A percentile compares a stretch with the other conserved stretches of the same genome.
These are phyloP conservation scores for Esox niger DNA, from an alignment of 2,113 vertebrate species.

Conservation along the genomic window DNA sequence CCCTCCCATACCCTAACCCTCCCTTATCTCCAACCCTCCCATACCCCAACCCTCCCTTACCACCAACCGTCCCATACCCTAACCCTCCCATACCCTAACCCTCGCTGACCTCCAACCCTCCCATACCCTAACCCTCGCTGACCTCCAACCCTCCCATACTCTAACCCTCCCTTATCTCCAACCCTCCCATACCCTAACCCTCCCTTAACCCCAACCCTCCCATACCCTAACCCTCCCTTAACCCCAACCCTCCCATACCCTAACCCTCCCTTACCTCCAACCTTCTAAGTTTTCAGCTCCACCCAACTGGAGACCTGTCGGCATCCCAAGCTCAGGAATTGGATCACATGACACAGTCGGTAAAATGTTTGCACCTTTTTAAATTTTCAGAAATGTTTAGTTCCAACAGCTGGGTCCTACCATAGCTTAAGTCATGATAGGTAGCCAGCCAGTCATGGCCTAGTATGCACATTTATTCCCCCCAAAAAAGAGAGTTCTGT, in stretches of 20 bases:
- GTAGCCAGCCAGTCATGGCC: background rate
- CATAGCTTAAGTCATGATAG: background rate
- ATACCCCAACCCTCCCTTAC: too few relatives aligned
- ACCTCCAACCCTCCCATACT: too few relatives aligned
- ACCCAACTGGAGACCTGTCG: slow-evolving; percentile 7
- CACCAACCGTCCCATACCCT: too few relatives aligned
- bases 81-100: too few relatives aligned
- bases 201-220: slow-evolving; percentile 23
- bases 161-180: too few relatives aligned
- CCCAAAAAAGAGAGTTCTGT: slow-evolving; percentile 3
- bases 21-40: slow-evolving; percentile 14
- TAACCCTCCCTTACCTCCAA: background rate
- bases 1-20: too few relatives aligned
- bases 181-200: too few relatives aligned
- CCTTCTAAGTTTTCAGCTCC: slow-evolving; percentile 5
- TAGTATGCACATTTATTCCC: background rate
- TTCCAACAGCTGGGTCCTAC: background rate
- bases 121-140: too few relatives aligned
- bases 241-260: slow-evolving; percentile 13
- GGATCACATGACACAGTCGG: slow-evolving; percentile 13
- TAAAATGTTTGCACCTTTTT: slow-evolving; percentile 35
- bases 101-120: too few relatives aligned
- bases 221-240: too few relatives aligned
- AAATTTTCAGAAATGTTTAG: background rate
- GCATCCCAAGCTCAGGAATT: slow-evolving; percentile 1